These are phyloP conservation scores for Plebejus melissa DNA, from an alignment of 2,888 invertebrate species.

Conservation along the genomic window DNA sequence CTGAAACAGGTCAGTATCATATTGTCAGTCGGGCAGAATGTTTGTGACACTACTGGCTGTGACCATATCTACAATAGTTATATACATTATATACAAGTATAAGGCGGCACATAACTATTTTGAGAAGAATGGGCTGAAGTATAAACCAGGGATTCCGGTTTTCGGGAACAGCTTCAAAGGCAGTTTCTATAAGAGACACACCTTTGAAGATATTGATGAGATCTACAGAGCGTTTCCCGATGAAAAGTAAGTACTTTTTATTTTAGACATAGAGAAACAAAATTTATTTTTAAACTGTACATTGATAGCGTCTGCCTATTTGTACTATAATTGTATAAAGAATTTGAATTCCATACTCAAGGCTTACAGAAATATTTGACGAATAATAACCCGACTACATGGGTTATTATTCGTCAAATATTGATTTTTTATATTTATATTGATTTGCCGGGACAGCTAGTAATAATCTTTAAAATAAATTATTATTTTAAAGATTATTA, in stretches of 20 bases:
- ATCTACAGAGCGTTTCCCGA: constrained; percentile 57
- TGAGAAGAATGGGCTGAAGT: constrained; percentile 50
- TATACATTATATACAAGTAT: constrained; percentile 47
- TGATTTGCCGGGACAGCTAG: no score
- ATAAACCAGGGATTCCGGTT: constrained; percentile 51
- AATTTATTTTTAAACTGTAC: no score
- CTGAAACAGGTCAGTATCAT: background rate
- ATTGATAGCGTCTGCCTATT: no score
- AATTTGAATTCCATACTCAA: no score
- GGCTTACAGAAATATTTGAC: no score
- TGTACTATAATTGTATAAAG: no score
- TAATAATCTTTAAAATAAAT: no score
- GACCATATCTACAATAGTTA: constrained; percentile 45
- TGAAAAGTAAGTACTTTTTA: constrained; percentile 41
- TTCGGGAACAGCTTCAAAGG: constrained; percentile 54
- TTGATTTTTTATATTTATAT: no score
- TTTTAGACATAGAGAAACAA: background rate
- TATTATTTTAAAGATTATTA: no score
- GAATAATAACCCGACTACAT: no score
- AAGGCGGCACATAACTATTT: constrained; percentile 49
- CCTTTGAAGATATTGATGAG: constrained; percentile 49
- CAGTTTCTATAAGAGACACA: constrained; percentile 47
- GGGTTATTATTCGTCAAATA: no score
- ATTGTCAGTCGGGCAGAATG: constrained; percentile 45
- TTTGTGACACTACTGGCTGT: constrained; percentile 55